These are phyloP conservation scores for Glaucidium brasilianum DNA, from an alignment of 2,113 vertebrate genomes.

Conservation along the genomic window DNA sequence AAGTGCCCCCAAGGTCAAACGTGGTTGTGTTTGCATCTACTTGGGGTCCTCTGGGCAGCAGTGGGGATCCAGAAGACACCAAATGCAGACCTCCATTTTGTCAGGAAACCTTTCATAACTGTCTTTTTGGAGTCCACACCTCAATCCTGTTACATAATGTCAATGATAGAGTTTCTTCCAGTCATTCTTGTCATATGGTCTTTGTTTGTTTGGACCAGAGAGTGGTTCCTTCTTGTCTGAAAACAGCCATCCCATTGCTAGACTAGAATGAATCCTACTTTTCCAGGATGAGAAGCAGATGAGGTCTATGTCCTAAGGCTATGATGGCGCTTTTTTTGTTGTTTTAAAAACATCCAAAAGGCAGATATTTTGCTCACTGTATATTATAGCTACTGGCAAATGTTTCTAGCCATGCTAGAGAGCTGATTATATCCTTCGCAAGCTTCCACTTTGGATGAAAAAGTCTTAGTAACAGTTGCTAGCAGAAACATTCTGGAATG, in stretches of 20 bases:
- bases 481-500: conserved; percentile 56
- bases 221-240: neutral
- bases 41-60: neutral
- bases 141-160: neutral
- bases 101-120: neutral
- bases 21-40: neutral
- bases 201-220: neutral
- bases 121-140: neutral
- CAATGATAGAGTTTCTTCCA: neutral
- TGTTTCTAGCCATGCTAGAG: neutral
- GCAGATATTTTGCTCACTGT: neutral
- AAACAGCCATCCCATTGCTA: neutral
- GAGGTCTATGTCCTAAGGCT: neutral
- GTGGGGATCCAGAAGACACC: neutral
- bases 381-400: conserved; percentile 41
- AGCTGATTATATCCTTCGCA: conserved; percentile 3
- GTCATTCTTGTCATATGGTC: no score
- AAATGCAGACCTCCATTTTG: neutral
- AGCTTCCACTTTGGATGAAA: conserved; percentile 1
- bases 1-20: neutral
- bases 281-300: neutral
- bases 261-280: neutral
- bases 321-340: neutral
- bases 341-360: neutral
- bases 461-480: conserved; percentile 23